Conservation (phyloP, 23 tunicate genomes). For the Styela clava region DNA sequence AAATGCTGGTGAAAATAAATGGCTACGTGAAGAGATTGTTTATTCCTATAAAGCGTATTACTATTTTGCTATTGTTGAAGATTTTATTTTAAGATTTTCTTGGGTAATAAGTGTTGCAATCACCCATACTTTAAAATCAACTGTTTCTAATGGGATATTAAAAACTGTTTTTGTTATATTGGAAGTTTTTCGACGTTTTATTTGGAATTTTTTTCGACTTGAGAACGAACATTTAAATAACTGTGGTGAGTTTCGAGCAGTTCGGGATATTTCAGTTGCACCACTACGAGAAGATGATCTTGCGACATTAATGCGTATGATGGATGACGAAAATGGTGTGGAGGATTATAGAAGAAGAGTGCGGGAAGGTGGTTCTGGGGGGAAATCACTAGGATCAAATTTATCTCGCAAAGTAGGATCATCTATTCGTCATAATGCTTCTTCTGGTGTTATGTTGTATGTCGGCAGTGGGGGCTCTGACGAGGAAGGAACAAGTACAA, state of each 20-base stretch:
- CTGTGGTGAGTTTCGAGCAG: conserved; percentile 99
- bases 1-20: conserved; percentile 88
- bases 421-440: conserved; percentile 20
- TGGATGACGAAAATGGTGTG: conserved; percentile 76
- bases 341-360: conserved; percentile 33
- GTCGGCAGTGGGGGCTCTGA: conserved; percentile 36
- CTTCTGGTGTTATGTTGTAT: conserved; percentile 28
- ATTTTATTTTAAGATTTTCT: conserved; percentile 68
- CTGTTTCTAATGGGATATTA: conserved; percentile 14
- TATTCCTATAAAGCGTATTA: conserved; percentile 75
- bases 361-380: conserved; percentile 16
- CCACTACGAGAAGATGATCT: conserved; percentile 83
- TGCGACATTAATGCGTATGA: conserved; percentile 55
- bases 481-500: conserved; percentile 30
- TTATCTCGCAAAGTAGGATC: not conserved
- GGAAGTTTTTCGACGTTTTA: conserved; percentile 87
- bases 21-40: conserved; percentile 82
- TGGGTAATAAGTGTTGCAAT: conserved; percentile 61
- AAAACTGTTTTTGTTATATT: conserved; percentile 29
- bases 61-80: conserved; percentile 71
- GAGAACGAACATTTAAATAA: conserved; percentile 99
- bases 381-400: not conserved
- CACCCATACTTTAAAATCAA: conserved; percentile 20
- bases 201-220: conserved; percentile 98
- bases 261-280: conserved; percentile 92